Base-by-base conservation (phyloP, 2,113 vertebrate species). In the Entomyzon cyanotis region DNA sequence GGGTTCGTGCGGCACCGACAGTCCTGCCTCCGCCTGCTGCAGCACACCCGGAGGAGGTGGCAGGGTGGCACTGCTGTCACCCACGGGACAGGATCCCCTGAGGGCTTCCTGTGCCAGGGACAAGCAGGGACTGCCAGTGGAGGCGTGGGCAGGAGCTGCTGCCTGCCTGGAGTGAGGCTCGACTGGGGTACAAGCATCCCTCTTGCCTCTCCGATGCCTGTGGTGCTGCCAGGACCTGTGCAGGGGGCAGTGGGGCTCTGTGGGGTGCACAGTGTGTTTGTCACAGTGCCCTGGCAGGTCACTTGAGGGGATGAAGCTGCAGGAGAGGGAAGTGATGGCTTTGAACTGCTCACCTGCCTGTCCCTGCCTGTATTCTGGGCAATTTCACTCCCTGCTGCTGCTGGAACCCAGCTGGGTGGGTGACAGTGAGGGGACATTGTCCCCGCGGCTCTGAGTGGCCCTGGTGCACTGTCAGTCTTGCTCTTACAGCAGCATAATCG, bases 1-100 rank as follows among this genome's bases (percentile, higher is more conserved):
- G 18, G 35, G 39, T 30, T 42, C 3, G 37, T 2, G 1, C 0
- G 0, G 76, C 84, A 10, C 70, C 4, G 2, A 1, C 2, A 9
- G 47, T 74, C 9, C 74, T 31, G 15, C 16, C 33, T 49, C 10
- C 12, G 1, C 7, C 16, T 2, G 7, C 23, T 3, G 19, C 31
- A 22, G 56, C 35, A 37, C 8, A 5, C 31, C 20, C 0, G 56
- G 47, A 25, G 37, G 37, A 18, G 44, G 44, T 24, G 84, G 44
- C 56, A 31, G 75, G 73, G 58, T 33, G 69, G 62, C 83, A 58
- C 47, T 13, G 76, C 62, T 39, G 62, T 56, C 20, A 13, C 41
- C 75, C 62, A 5, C 35, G 0, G 71, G 65, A 46, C 67, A 19
- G 25, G 3, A 39, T 20, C 24, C 31, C 53, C 60, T 4, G 67